Base-by-base conservation (phyloP, 1,140 invertebrate species). In the Paramacrobiotus metropolitanus region DNA sequence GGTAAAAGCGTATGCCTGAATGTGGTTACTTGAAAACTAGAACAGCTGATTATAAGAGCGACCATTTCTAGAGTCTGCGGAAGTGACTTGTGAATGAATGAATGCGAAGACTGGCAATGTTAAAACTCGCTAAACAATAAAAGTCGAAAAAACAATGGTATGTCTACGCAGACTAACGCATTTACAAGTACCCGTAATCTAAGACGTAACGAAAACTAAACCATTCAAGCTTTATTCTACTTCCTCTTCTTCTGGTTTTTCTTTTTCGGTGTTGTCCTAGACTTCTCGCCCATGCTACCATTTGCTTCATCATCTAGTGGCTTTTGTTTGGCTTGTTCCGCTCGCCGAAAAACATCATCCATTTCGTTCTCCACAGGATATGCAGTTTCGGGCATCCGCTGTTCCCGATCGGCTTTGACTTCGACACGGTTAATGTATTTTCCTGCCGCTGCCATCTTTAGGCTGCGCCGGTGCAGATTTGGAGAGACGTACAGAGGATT, bases 401-500 rank as follows among this genome's bases (percentile, higher is more conserved):
- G 77, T 68, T 83, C 79, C 66, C 79, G 78, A n/a, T 79, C 73
- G 29, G 81, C 77, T 73, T 90, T 90, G 65, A 85, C 81, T 65
- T 86, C 79, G 31, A 89, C 73, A 65, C 82, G 78, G 62, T 83
- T 81, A 24, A 82, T 74, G 70, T 90, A 91, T 70, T 86, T 87
- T 60, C 80, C 75, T 64, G 80, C 82, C 64, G 82, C 81, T 62
- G 78, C 77, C 68, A 82, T 80, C 59, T 77, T 80, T 2, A 86
- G 67, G 30, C 78, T 75, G 71, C 82, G 80, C 55, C 86, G 77
- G 68, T 83, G 80, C 77, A 81, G 67, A 62, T 87, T 83, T 20
- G 94, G 94, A 64, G 88, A 87, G 1, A 93, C 75, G 75, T 93
- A 99, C 66, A 83, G 72, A 1, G 86, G 80, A 80, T 98, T 98